phyloP scores from a whole-genome alignment of 2,797 vertebrate species.

The Tympanoctomys barrerae region DNA sequence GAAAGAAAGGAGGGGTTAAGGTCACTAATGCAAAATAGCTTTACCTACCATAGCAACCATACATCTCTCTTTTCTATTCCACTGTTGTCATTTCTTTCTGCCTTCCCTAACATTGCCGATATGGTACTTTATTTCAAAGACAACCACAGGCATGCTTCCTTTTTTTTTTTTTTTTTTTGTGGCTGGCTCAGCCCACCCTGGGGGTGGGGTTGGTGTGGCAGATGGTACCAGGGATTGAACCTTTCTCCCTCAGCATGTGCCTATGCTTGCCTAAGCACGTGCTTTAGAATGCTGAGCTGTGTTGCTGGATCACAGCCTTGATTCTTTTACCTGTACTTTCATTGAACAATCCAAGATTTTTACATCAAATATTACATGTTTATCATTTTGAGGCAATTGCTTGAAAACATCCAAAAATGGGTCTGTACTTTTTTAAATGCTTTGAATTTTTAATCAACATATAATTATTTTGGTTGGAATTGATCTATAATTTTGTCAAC shows the following conservation, averaged over 20 bases:
- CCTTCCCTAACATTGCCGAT: not conserved
- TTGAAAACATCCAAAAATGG: not conserved
- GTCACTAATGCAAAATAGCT: not conserved
- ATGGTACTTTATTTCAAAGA: not conserved
- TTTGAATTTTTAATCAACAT: not conserved
- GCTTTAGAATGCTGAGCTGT: too few relatives aligned
- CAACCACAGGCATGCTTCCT: not conserved
- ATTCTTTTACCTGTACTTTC: not conserved
- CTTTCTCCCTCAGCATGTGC: too few relatives aligned
- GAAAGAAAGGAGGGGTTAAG: not conserved
- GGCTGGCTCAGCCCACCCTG: too few relatives aligned
- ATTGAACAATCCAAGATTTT: not conserved
- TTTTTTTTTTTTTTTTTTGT: too few relatives aligned
- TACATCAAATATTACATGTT: not conserved
- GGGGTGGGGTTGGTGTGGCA: too few relatives aligned
- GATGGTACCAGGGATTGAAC: too few relatives aligned
- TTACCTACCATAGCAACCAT: not conserved
- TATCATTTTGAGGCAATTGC: not conserved
- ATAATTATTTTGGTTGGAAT: not conserved
- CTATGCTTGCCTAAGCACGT: too few relatives aligned
- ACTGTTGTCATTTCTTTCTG: not conserved
- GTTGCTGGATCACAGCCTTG: not conserved
- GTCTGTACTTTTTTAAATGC: not conserved
- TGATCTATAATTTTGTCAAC: not conserved
- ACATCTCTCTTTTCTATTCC: not conserved